phyloP scores from a whole-genome alignment of 2,888 invertebrate species.

The Limnephilus rhombicus region DNA sequence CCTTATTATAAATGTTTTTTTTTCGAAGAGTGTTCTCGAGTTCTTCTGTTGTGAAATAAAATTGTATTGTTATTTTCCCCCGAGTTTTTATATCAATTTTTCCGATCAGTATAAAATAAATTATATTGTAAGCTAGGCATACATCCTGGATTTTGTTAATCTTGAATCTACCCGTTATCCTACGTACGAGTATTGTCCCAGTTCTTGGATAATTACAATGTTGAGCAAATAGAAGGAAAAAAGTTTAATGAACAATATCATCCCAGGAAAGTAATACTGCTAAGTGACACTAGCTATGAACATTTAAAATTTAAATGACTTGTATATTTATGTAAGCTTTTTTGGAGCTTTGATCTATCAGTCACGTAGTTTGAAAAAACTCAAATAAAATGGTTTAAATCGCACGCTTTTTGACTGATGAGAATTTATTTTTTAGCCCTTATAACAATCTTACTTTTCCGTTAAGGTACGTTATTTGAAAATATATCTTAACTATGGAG shows the following conservation, averaged over 20 bases:
- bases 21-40: neutral
- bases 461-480: too few relatives aligned
- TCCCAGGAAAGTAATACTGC: neutral
- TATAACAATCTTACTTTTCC: too few relatives aligned
- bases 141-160: neutral
- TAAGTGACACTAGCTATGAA: neutral
- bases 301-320: neutral
- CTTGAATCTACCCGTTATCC: neutral
- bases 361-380: neutral
- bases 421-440: too few relatives aligned
- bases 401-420: neutral
- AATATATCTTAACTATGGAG: too few relatives aligned
- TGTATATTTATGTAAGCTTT: neutral
- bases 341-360: neutral
- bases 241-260: neutral
- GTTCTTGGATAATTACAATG: neutral
- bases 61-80: neutral
- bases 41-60: neutral
- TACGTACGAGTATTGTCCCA: neutral
- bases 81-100: neutral
- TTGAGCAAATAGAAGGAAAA: neutral
- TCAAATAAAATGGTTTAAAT: neutral
- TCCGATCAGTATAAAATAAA: neutral
- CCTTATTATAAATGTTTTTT: neutral
- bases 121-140: neutral